A percentile compares a stretch with the other conserved stretches of the same genome.
These are phyloP conservation scores for Miniopterus natalensis DNA, from an alignment of 2,113 vertebrate genomes.

Conservation along the genomic window DNA sequence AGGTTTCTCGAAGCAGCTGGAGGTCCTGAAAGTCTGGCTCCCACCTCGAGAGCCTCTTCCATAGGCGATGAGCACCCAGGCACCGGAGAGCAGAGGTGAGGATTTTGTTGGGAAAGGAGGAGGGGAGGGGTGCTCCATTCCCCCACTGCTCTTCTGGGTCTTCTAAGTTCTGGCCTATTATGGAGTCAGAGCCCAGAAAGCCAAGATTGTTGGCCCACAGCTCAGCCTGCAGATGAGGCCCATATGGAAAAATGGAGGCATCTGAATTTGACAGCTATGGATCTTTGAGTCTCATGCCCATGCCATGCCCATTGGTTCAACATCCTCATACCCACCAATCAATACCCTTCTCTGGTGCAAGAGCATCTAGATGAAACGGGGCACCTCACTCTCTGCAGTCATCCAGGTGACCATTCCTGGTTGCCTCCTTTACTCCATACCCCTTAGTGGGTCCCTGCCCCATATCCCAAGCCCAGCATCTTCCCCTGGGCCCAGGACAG, in stretches of 20 bases:
- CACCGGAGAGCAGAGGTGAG: constrained; percentile 54
- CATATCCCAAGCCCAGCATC: not conserved
- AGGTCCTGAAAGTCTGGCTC: constrained; percentile 45
- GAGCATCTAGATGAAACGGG: not conserved
- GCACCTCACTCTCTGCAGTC: not conserved
- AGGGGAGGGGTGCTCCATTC: not conserved
- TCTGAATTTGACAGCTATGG: not conserved
- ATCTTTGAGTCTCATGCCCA: not conserved
- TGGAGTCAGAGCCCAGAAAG: not conserved
- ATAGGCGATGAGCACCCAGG: not conserved
- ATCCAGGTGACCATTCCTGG: not conserved
- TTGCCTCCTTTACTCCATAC: not conserved
- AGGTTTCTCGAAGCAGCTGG: constrained; percentile 61
- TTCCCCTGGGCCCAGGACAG: not conserved
- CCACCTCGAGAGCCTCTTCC: constrained; percentile 17
- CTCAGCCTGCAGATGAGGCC: not conserved
- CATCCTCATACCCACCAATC: not conserved
- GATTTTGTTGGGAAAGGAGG: not conserved
- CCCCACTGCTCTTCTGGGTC: too few relatives aligned
- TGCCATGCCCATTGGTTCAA: too few relatives aligned
- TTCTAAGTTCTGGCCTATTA: not conserved
- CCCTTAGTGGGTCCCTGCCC: not conserved
- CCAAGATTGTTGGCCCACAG: not conserved
- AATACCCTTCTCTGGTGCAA: not conserved
- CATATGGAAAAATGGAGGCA: not conserved